Base-by-base conservation (phyloP, 2,113 vertebrate species). In the Camelus bactrianus region DNA sequence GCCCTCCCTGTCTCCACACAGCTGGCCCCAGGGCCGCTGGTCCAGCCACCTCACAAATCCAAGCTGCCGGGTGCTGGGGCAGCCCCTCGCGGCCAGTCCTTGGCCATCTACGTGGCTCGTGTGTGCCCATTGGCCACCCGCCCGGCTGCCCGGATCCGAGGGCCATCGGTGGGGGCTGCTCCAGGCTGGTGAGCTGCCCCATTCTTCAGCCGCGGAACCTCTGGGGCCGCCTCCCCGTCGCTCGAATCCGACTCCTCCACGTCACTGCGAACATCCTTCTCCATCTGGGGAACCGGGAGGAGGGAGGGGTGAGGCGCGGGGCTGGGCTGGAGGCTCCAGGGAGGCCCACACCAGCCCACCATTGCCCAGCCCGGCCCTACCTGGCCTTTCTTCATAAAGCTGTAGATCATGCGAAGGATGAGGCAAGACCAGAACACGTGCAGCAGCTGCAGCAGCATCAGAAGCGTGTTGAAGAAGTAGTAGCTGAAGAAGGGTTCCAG, bases 381-480 rank as follows among this genome's bases (percentile, higher is more conserved):
- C 99, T 98, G 99, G 96, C 99, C 99, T 89, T 96, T 54, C 90
- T 98, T 97, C 65, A 98, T 26, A 97, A 99, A 99, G 92, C 98
- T 99, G 98, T 92, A 98, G 97, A 99, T 91, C 99, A 99, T 99
- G n/a, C 98, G 99, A 75, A 99, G 97, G 94, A 99, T 99, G 15
- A 99, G 98, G 86, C 98, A 99, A 38, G 99, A 99, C 99, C 99
- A 99, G 98, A 99, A 99, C 93, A 99, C 14, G 46, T 99, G 99
- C 56, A 99, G 98, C 15, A 98, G 67, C 97, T 99, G 99, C 58
- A 99, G 99, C 32, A 98, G 72, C 15, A 98, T 60, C 93, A 99
- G 98, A 12, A 99, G 99, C 3, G 3, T 5, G 16, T 99, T 99
- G 97, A 99, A 98, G 97, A 99, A 99, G 96, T 99, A 99, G 95